Conservation (phyloP, 1,140 invertebrate species). For the Diorhabda carinulata region DNA sequence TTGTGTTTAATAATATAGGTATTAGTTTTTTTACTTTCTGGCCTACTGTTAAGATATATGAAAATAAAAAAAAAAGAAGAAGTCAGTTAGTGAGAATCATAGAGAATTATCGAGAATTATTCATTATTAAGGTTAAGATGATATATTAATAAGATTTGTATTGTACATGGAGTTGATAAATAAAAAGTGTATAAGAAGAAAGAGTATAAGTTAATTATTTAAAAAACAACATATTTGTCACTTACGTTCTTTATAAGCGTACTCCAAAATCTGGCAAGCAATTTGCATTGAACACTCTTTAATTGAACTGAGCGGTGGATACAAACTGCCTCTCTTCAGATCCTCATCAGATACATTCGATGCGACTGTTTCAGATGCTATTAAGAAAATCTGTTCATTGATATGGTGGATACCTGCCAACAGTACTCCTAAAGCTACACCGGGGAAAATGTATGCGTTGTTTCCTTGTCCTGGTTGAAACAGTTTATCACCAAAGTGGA, state of each 20-base stretch:
- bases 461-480: slow-evolving; percentile 92
- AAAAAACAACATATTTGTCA: background rate
- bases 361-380: slow-evolving; percentile 81
- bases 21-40: no score
- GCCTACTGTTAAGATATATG: no score
- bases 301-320: slow-evolving; percentile 88
- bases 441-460: slow-evolving; percentile 96
- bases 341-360: slow-evolving; percentile 80
- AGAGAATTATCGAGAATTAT: no score
- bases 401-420: slow-evolving; percentile 83
- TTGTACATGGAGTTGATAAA: no score
- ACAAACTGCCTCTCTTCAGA: slow-evolving; percentile 81
- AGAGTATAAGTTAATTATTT: no score
- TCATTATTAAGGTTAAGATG: no score
- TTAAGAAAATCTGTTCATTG: slow-evolving; percentile 83
- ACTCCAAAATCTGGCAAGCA: slow-evolving; percentile 77
- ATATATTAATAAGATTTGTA: no score
- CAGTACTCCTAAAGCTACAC: slow-evolving; percentile 87
- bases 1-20: no score
- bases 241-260: slow-evolving; percentile 80
- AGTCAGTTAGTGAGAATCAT: no score
- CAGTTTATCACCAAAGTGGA: slow-evolving; percentile 70
- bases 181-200: no score
- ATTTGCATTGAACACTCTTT: slow-evolving; percentile 85
- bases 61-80: no score